These are phyloP conservation scores for Anthonomus grandis DNA, from an alignment of 1,140 invertebrate genomes.

Conservation along the genomic window DNA sequence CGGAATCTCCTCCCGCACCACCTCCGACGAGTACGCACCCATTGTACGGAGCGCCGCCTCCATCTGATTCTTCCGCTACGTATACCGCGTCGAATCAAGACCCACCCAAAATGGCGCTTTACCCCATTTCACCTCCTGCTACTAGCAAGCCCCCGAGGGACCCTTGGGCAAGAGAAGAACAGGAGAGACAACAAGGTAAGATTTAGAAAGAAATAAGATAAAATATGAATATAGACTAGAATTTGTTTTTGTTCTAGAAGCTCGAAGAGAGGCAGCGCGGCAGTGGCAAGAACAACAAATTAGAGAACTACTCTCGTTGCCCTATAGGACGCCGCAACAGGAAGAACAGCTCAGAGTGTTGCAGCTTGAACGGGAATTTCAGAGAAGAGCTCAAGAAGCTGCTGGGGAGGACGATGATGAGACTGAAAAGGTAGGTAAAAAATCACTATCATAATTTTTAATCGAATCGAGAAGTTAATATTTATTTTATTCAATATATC, in stretches of 20 bases:
- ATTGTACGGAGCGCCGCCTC: conserved; percentile 54
- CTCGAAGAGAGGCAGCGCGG: conserved; percentile 60
- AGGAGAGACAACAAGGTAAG: conserved; percentile 67
- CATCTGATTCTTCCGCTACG: conserved; percentile 1
- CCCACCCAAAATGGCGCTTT: conserved; percentile 71
- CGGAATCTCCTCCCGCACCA: conserved; percentile 62
- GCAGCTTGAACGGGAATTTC: conserved; percentile 83
- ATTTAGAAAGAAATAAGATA: background rate
- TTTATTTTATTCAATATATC: no score
- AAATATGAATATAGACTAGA: background rate
- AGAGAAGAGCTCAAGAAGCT: conserved; percentile 76
- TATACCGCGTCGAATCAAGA: conserved; percentile 71
- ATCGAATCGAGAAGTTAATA: no score
- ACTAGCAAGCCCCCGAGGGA: conserved; percentile 54
- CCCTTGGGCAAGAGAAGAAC: conserved; percentile 86
- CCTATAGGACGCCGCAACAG: conserved; percentile 71
- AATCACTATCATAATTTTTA: no score
- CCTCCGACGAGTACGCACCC: conserved; percentile 74
- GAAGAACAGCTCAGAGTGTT: conserved; percentile 83
- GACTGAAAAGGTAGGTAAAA: conserved; percentile 44
- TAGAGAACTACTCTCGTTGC: conserved; percentile 64
- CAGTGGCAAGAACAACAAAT: conserved; percentile 74
- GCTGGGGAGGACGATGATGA: conserved; percentile 77
- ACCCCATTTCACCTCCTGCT: conserved; percentile 51
- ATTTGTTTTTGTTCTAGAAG: conserved; percentile 48